A percentile compares a stretch with the other conserved stretches of the same genome.
Evolutionary conservation across 2,113 vertebrate species (phyloP).

Genomic region (Neolamprologus toae): DNA sequence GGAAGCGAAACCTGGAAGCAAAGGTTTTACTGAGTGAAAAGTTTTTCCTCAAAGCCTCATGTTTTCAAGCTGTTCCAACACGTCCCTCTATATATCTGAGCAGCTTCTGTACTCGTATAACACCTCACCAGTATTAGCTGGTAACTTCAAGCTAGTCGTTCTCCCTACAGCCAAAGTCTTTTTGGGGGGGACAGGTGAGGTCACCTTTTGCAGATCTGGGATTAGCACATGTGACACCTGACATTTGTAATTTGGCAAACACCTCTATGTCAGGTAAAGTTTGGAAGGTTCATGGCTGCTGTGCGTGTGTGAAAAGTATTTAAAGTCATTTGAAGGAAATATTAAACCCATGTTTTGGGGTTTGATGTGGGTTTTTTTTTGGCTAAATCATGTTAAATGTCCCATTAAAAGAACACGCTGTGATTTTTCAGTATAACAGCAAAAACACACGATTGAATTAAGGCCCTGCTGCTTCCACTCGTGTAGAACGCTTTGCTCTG

Average conservation of each 20-base stretch:
- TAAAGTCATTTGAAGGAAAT: neutral
- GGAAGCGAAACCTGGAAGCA: neutral
- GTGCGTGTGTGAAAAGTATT: neutral
- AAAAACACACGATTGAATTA: neutral
- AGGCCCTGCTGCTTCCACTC: neutral
- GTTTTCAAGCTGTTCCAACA: neutral
- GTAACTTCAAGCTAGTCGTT: neutral
- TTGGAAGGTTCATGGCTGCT: neutral
- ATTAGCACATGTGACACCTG: neutral
- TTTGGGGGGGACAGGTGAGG: fast-evolving
- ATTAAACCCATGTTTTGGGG: neutral
- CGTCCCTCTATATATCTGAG: neutral
- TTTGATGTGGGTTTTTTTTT: fast-evolving
- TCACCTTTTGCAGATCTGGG: neutral
- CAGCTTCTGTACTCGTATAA: neutral
- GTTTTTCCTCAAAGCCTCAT: neutral
- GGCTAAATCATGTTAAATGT: too few species aligned
- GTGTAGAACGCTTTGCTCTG: neutral
- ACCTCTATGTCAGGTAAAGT: neutral
- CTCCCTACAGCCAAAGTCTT: neutral
- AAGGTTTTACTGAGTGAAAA: neutral
- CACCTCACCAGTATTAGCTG: neutral
- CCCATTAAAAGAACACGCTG: neutral
- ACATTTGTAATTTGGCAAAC: neutral
- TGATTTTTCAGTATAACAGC: neutral